A percentile compares a stretch with the other conserved stretches of the same genome.
Evolutionary conservation across 2,797 vertebrate genomes (phyloP).

Genomic region (Leucoraja ocellata): DNA sequence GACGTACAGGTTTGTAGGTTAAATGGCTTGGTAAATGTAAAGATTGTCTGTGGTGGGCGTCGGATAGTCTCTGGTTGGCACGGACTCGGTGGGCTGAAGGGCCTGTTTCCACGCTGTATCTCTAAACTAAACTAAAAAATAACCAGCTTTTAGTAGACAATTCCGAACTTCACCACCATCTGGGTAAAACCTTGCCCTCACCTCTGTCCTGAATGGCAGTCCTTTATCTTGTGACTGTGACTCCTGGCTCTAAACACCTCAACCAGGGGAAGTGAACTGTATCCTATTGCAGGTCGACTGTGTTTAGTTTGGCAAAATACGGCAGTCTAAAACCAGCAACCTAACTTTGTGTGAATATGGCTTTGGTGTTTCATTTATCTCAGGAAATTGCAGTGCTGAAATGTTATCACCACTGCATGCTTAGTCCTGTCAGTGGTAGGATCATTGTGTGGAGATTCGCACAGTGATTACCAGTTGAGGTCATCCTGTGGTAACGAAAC

Average conservation of each 20-base stretch:
- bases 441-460: not conserved
- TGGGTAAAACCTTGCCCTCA: too few relatives aligned
- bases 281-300: not conserved
- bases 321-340: not conserved
- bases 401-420: not conserved
- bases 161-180: too few relatives aligned
- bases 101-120: too few relatives aligned
- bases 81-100: too few relatives aligned
- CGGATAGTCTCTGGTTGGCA: too few relatives aligned
- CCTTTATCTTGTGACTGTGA: too few relatives aligned
- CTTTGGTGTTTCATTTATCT: not conserved
- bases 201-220: too few relatives aligned
- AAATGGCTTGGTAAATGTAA: too few relatives aligned
- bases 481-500: not conserved
- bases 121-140: too few relatives aligned
- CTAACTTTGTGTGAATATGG: not conserved
- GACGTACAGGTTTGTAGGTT: too few relatives aligned
- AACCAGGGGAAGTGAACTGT: not conserved
- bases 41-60: too few relatives aligned
- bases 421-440: not conserved
- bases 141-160: too few relatives aligned
- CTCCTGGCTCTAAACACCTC: not conserved
- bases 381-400: slow-evolving; percentile 8
- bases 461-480: not conserved
- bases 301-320: slow-evolving; percentile 16